Evolutionary conservation across 2,888 invertebrate species (phyloP), one percentile per base, ranked within the genome.

Genomic region (Elmis aenea): DNA sequence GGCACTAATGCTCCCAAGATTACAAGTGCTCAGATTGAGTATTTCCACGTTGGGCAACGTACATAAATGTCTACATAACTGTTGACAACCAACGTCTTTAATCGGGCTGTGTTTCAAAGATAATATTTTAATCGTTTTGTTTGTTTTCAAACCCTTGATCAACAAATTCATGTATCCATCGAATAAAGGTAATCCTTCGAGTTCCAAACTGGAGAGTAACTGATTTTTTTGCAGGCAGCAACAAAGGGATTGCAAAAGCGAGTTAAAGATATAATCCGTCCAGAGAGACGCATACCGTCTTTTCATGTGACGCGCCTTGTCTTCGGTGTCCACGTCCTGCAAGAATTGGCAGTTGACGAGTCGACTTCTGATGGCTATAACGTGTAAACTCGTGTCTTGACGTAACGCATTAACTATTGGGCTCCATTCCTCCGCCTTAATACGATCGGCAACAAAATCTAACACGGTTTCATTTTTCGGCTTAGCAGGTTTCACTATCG

Each of bases 371-470:
- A 87, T 75, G 16, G 75, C 72, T 42, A 87, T 70, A 41, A 77
- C 73, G 60, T 83, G 81, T 3, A 88, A 71, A 40, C 81, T 81
- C 29, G 80, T 72, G 61, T 88, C 88, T 46, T 79, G 73, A 27
- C 79, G 74, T 3, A 88, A 65, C 0, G 87, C 82, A 51, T 83
- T 82, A 29, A 84, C 66, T 27, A 88, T 79, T 1, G 86, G 80
- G 15, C 75, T 71, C 87, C 87, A 88, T 48, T 88, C 86, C 42
- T 74, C 77, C 42, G 83, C 77, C 54, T 81, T 83, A 29, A 88
- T 73, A 46, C 85, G 76, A 57, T 88, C 87, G 30, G 81, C 83
- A 46, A 76, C 77, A 52, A 88, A 81, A 50, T 87, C 86, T 46
- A 68, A 44, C 3, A 67, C 57, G 5, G 62, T 66, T 31, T 62